Conservation (phyloP, 53 echinoderm and acorn worm genomes). For the Paelopatides confundens region DNA sequence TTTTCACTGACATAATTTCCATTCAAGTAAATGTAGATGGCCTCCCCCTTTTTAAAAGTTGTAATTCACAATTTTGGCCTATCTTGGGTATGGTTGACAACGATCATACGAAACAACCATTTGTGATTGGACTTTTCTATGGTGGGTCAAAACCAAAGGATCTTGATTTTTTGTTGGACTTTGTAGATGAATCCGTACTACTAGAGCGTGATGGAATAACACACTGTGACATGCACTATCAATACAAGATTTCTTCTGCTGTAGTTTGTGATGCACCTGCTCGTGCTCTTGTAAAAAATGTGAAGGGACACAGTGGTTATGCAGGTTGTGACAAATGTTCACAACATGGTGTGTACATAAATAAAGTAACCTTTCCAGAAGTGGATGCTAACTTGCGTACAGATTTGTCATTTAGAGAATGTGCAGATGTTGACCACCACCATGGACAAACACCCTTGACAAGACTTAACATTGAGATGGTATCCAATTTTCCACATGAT, state of each 20-base stretch:
- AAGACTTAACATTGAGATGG: slow-evolving; percentile 51
- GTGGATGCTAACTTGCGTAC: slow-evolving; percentile 47
- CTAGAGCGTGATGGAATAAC: slow-evolving; percentile 39
- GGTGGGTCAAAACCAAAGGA: slow-evolving; percentile 20
- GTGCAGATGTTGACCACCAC: slow-evolving; percentile 56
- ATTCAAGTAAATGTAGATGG: slow-evolving; percentile 67
- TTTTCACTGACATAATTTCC: background rate
- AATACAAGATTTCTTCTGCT: background rate
- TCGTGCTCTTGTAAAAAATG: slow-evolving; percentile 57
- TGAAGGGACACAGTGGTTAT: slow-evolving; percentile 64
- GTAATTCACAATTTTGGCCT: slow-evolving; percentile 62
- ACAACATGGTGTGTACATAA: slow-evolving; percentile 52
- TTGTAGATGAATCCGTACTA: slow-evolving; percentile 24
- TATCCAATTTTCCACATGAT: slow-evolving; percentile 63
- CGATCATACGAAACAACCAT: background rate
- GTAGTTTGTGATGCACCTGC: slow-evolving; percentile 72
- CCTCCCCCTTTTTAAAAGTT: slow-evolving; percentile 52
- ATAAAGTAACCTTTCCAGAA: slow-evolving; percentile 66
- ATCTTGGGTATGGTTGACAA: slow-evolving; percentile 53
- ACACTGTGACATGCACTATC: background rate
- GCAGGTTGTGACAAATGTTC: slow-evolving; percentile 65
- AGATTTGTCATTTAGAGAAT: slow-evolving; percentile 48
- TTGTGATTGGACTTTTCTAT: background rate
- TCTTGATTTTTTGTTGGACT: slow-evolving; percentile 37
- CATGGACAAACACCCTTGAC: slow-evolving; percentile 49